Conservation (phyloP, 2,888 invertebrate species). For the Copidosoma aretas region DNA sequence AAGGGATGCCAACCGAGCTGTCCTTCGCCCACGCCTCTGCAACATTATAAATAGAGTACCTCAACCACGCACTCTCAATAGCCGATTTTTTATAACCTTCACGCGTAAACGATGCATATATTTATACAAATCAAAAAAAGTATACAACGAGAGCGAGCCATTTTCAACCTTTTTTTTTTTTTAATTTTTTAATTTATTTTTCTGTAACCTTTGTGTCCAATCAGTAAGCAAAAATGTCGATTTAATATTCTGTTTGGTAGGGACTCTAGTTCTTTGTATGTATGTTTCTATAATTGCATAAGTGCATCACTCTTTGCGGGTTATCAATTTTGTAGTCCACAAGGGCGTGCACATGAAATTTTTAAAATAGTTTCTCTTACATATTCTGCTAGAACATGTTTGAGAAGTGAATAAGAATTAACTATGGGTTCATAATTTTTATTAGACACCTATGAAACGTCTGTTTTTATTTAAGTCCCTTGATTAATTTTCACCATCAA, state of each 20-base stretch:
- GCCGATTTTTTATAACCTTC: conserved; percentile 50
- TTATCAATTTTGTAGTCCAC: not conserved
- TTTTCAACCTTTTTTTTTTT: not conserved
- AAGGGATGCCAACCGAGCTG: not conserved
- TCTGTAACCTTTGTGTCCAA: not conserved
- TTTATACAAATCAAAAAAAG: not conserved
- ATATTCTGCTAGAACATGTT: too few relatives aligned
- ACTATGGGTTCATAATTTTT: too few relatives aligned
- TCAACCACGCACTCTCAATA: conserved; percentile 61
- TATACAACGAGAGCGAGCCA: conserved; percentile 30
- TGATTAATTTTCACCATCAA: not conserved
- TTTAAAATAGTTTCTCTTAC: too few relatives aligned
- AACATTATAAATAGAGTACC: conserved; percentile 59
- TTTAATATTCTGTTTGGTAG: conserved; percentile 8
- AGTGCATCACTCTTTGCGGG: not conserved
- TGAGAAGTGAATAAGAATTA: too few relatives aligned
- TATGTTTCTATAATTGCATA: conserved; percentile 26
- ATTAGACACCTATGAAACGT: too few relatives aligned
- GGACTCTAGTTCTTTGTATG: conserved; percentile 1
- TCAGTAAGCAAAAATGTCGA: not conserved
- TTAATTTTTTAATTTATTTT: not conserved
- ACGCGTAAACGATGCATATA: not conserved
- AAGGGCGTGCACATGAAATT: too few relatives aligned
- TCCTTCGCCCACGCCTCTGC: conserved; percentile 40
- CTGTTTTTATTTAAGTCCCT: not conserved